phyloP scores from a whole-genome alignment of 2,888 invertebrate species.

The Scaptomyza flava region DNA sequence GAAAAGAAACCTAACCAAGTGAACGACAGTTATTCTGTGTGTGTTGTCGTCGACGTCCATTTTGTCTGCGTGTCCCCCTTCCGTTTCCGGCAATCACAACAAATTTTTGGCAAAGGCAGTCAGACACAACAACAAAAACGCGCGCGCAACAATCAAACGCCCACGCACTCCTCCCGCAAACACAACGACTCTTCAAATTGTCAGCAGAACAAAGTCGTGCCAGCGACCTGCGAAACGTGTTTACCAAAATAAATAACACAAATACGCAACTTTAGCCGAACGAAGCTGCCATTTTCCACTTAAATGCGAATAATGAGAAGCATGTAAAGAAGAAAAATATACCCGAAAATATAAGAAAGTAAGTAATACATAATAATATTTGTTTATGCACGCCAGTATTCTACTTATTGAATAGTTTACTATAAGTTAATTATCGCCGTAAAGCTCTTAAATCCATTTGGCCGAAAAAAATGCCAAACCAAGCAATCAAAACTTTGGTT shows the following conservation, averaged over 20 bases:
- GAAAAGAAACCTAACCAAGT: slow-evolving; percentile 17
- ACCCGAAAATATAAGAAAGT: slow-evolving; percentile 32
- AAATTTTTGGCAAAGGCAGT: slow-evolving; percentile 57
- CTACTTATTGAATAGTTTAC: too few relatives aligned
- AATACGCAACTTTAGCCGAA: slow-evolving; percentile 26
- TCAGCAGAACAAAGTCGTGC: slow-evolving; percentile 34
- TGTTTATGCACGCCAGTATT: background rate
- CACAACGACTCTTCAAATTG: background rate
- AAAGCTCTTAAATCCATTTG: slow-evolving; percentile 10
- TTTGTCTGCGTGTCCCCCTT: slow-evolving; percentile 35
- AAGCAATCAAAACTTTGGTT: slow-evolving; percentile 34
- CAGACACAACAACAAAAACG: slow-evolving; percentile 28
- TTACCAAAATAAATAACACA: slow-evolving; percentile 45
- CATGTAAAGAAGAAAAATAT: slow-evolving; percentile 19
- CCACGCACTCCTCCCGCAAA: background rate
- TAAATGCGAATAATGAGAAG: background rate
- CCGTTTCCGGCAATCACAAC: slow-evolving; percentile 62
- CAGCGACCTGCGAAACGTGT: slow-evolving; percentile 47
- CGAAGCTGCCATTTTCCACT: slow-evolving; percentile 3
- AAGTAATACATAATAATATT: background rate
- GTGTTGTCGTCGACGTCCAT: slow-evolving; percentile 52
- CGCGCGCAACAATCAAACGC: slow-evolving; percentile 64
- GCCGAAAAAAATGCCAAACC: background rate
- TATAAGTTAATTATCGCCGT: slow-evolving; percentile 11
- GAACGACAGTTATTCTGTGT: slow-evolving; percentile 24